These are phyloP conservation scores for Salticus scenicus DNA, from an alignment of 2,888 invertebrate genomes.

Conservation along the genomic window DNA sequence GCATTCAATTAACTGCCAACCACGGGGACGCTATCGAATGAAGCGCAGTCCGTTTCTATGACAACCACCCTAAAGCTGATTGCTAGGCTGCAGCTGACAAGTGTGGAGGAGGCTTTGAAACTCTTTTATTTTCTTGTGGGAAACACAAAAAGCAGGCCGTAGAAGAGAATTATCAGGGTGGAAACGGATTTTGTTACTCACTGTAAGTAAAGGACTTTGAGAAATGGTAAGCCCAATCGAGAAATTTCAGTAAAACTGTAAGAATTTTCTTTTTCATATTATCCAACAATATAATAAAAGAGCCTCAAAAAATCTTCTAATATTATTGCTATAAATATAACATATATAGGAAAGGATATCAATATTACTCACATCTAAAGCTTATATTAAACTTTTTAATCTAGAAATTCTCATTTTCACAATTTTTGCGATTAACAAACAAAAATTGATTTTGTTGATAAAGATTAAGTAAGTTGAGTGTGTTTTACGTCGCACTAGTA, in stretches of 20 bases:
- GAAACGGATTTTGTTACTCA: background rate
- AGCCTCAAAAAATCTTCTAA: no score
- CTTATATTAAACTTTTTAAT: no score
- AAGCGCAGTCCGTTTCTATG: conserved; percentile 26
- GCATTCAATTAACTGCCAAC: conserved; percentile 48
- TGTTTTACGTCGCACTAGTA: no score
- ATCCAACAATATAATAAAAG: no score
- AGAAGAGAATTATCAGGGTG: background rate
- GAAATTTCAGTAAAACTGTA: background rate
- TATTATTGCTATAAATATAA: no score
- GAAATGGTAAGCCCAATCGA: background rate
- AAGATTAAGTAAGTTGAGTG: no score
- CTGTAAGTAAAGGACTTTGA: background rate
- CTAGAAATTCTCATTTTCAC: no score
- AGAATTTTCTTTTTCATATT: no score
- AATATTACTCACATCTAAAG: no score
- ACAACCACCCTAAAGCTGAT: conserved; percentile 17
- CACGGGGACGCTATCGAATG: conserved; percentile 21
- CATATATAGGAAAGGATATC: no score
- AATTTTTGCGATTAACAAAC: no score
- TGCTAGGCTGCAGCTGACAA: conserved; percentile 20
- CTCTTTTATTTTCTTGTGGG: background rate
- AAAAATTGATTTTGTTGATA: no score
- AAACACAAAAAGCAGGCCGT: background rate
- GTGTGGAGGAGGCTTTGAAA: background rate